These are phyloP conservation scores for Rhagonycha lutea DNA, from an alignment of 2,888 invertebrate species.

Conservation along the genomic window DNA sequence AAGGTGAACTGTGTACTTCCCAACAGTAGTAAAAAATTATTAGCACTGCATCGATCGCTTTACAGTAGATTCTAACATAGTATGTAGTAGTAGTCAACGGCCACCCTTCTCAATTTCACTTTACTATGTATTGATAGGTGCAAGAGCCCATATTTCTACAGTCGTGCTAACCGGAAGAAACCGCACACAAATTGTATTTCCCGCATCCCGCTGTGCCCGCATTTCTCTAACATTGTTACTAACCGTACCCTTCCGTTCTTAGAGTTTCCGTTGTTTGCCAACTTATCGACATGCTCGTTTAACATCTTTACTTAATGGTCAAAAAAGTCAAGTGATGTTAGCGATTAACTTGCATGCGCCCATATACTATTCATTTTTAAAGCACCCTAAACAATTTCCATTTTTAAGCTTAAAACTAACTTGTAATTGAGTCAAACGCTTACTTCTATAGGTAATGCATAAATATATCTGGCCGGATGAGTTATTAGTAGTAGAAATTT, in stretches of 20 bases:
- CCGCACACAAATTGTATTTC: slow-evolving; percentile 35
- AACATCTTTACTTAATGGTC: slow-evolving; percentile 27
- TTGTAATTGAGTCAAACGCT: neutral
- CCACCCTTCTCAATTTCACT: slow-evolving; percentile 33
- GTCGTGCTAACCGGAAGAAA: slow-evolving; percentile 31
- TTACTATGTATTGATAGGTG: slow-evolving; percentile 34
- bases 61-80: slow-evolving; percentile 7
- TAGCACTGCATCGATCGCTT: slow-evolving; percentile 11
- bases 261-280: slow-evolving; percentile 23
- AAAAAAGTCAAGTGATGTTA: slow-evolving; percentile 20
- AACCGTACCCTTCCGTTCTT: slow-evolving; percentile 25
- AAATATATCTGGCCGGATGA: too few species aligned
- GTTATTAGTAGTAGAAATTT: too few species aligned
- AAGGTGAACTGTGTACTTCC: neutral
- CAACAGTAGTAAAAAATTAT: neutral
- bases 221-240: slow-evolving; percentile 21
- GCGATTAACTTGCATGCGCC: slow-evolving; percentile 8
- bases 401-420: neutral
- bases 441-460: neutral
- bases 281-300: slow-evolving; percentile 25
- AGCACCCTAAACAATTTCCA: neutral
- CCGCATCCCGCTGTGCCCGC: slow-evolving; percentile 21
- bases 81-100: slow-evolving; percentile 10
- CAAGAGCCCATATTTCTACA: slow-evolving; percentile 33
- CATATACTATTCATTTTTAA: neutral